Evolutionary conservation across 2,113 vertebrate species (phyloP).

Genomic region (Limanda limanda): DNA sequence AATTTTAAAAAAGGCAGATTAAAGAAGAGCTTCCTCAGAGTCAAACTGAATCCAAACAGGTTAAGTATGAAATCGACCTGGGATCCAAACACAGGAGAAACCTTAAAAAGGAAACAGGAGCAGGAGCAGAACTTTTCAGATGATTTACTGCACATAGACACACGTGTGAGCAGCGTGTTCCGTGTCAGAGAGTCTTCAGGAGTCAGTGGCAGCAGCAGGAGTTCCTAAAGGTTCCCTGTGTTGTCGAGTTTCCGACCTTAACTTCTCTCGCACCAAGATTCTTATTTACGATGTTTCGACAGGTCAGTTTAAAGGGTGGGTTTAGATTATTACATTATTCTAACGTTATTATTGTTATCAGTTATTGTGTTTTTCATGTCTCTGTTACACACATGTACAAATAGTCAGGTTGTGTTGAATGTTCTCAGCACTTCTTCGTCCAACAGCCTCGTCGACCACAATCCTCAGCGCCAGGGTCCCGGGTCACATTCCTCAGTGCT

Average conservation of each 20-base stretch:
- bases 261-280: slow-evolving; percentile 5
- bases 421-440: slow-evolving; percentile 8
- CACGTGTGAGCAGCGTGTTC: background rate
- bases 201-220: background rate
- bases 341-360: background rate
- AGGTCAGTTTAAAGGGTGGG: slow-evolving; percentile 1
- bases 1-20: background rate
- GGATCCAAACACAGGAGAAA: background rate
- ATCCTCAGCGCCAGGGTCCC: slow-evolving; percentile 6
- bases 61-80: background rate
- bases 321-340: background rate
- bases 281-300: slow-evolving; percentile 5
- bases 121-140: slow-evolving; percentile 10
- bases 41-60: slow-evolving; percentile 27
- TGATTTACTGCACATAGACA: background rate
- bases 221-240: slow-evolving; percentile 10
- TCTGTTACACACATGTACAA: slow-evolving; percentile 16
- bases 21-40: background rate
- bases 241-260: background rate
- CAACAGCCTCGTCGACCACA: background rate
- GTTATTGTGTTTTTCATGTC: background rate
- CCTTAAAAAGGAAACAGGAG: slow-evolving; percentile 25
- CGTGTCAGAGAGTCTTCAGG: slow-evolving; percentile 5
- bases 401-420: slow-evolving; percentile 9
- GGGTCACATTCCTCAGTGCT: slow-evolving; percentile 54